These are phyloP conservation scores for Jacana jacana DNA, from an alignment of 2,113 vertebrate genomes.

Conservation along the genomic window DNA sequence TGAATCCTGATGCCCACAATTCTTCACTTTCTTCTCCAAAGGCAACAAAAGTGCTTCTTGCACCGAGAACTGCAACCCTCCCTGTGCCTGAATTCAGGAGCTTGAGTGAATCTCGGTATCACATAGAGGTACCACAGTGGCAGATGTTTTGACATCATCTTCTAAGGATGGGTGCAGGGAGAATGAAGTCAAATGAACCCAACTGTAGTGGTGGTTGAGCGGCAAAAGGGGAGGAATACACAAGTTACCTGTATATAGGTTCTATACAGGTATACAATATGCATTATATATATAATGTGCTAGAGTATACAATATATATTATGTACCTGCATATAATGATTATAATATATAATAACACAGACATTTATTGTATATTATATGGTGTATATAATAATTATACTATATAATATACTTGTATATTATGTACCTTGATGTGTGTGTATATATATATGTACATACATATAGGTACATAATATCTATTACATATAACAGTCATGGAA, in stretches of 20 bases:
- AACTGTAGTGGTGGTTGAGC: neutral
- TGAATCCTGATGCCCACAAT: too few species aligned
- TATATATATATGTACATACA: too few species aligned
- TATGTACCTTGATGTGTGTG: neutral
- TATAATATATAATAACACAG: neutral
- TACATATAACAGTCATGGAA: neutral
- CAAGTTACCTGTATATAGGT: neutral
- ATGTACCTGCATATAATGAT: neutral
- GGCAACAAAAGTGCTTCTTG: neutral
- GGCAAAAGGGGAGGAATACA: neutral
- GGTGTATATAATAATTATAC: neutral
- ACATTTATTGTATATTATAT: neutral
- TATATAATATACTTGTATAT: neutral
- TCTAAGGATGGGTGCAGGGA: neutral
- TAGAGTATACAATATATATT: neutral
- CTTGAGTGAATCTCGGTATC: neutral
- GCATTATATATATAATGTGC: too few species aligned
- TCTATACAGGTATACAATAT: neutral
- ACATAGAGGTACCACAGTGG: neutral
- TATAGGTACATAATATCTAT: neutral
- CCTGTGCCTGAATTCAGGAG: neutral
- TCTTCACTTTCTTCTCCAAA: neutral
- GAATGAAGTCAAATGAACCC: neutral
- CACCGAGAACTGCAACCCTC: neutral
- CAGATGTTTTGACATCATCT: neutral